Conservation (phyloP, 2,888 invertebrate species). For the Alentia gelatinosa region DNA sequence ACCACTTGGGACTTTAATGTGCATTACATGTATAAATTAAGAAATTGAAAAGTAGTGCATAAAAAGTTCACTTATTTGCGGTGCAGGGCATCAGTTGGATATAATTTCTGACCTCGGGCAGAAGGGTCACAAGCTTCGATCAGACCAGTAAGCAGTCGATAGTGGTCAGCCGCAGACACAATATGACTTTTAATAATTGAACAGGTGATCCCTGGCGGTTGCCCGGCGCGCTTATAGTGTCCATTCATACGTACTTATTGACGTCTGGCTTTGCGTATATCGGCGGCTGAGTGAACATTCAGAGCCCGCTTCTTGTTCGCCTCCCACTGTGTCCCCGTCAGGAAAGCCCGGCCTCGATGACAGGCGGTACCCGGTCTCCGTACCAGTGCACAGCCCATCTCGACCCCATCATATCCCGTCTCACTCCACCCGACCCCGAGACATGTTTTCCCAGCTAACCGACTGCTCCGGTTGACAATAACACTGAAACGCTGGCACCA, state of each 20-base stretch:
- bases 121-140: background rate
- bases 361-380: background rate
- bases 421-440: background rate
- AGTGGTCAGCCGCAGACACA: background rate
- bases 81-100: too few species aligned
- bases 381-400: background rate
- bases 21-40: too few species aligned
- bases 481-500: background rate
- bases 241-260: background rate
- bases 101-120: background rate
- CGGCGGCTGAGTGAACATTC: background rate
- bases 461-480: background rate
- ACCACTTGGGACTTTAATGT: too few species aligned
- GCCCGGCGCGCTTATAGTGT: background rate
- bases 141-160: slow-evolving; percentile 10
- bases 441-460: background rate
- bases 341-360: slow-evolving; percentile 16
- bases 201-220: background rate
- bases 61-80: too few species aligned
- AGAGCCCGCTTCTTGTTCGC: background rate
- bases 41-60: too few species aligned
- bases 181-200: slow-evolving; percentile 49
- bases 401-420: background rate
- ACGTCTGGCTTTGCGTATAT: slow-evolving; percentile 16
- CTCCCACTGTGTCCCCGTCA: background rate